These are phyloP conservation scores for Arrhopalites spinosus DNA, from an alignment of 2,888 invertebrate species.

Conservation along the genomic window DNA sequence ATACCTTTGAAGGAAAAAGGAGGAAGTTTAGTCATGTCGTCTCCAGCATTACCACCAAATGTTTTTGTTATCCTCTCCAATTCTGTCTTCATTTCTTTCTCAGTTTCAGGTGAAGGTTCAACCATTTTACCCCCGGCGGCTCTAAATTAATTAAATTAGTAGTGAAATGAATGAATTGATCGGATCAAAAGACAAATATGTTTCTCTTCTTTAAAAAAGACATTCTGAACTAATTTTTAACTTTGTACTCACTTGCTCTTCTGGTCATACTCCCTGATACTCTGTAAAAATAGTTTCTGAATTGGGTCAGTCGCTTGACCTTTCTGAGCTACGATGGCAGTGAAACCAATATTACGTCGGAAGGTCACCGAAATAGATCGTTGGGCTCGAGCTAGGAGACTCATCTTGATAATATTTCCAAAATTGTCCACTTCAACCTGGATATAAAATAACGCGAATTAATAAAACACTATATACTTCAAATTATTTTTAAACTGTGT, in stretches of 20 bases:
- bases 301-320: slow-evolving; percentile 77
- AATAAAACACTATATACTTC: too few species aligned
- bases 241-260: slow-evolving; percentile 76
- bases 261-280: slow-evolving; percentile 85
- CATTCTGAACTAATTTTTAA: too few species aligned
- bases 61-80: slow-evolving; percentile 79
- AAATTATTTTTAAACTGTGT: too few species aligned
- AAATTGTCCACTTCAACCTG: not conserved
- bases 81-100: slow-evolving; percentile 76
- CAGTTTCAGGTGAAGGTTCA: slow-evolving; percentile 76
- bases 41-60: slow-evolving; percentile 74
- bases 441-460: not conserved
- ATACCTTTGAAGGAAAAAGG: slow-evolving; percentile 72
- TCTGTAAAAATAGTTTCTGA: slow-evolving; percentile 90
- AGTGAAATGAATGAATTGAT: not conserved
- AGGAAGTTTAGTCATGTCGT: slow-evolving; percentile 89
- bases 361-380: slow-evolving; percentile 43
- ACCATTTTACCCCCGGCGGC: slow-evolving; percentile 75
- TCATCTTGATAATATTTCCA: slow-evolving; percentile 44
- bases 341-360: slow-evolving; percentile 72
- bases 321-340: slow-evolving; percentile 69
- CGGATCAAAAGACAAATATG: too few species aligned
- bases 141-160: slow-evolving; percentile 65
- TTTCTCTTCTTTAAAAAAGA: too few species aligned
- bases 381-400: slow-evolving; percentile 47